Evolutionary conservation across 2,888 invertebrate genomes (phyloP).

Genomic region (Pheosia gnoma): DNA sequence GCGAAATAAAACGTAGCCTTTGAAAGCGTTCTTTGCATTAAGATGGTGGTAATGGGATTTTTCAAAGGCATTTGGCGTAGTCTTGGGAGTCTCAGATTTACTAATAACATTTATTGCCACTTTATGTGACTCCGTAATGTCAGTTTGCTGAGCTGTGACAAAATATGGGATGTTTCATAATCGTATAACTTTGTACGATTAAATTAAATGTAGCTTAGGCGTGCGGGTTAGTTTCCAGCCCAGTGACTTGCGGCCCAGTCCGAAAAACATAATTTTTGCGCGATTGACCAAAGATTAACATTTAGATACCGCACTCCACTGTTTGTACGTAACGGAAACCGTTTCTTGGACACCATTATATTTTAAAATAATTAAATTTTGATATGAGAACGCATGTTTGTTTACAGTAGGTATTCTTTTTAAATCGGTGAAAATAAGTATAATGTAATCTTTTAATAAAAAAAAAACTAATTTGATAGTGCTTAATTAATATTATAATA

Average conservation of each 20-base stretch:
- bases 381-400: conserved; percentile 5
- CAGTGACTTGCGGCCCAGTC: conserved; percentile 64
- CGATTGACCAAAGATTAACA: conserved; percentile 82
- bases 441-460: too few relatives aligned
- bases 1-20: conserved; percentile 81
- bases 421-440: too few relatives aligned
- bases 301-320: conserved; percentile 76
- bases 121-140: conserved; percentile 1
- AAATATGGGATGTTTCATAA: conserved; percentile 34
- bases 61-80: conserved; percentile 45
- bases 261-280: conserved; percentile 84
- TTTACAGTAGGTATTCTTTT: too few relatives aligned
- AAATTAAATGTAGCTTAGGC: conserved; percentile 67
- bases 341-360: conserved; percentile 57
- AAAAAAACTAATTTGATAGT: too few relatives aligned
- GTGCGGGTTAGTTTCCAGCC: conserved; percentile 62
- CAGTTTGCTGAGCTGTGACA: conserved; percentile 26
- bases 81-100: conserved; percentile 13
- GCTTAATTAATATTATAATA: too few relatives aligned
- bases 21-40: conserved; percentile 64
- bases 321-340: conserved; percentile 70
- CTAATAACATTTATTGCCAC: conserved; percentile 7
- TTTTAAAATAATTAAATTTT: conserved; percentile 44
- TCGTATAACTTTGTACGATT: conserved; percentile 36
- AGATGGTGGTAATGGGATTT: conserved; percentile 67